A percentile compares a stretch with the other conserved stretches of the same genome.
phyloP scores from a whole-genome alignment of 2,797 vertebrate genomes.

The Lophotriccus pileatus region DNA sequence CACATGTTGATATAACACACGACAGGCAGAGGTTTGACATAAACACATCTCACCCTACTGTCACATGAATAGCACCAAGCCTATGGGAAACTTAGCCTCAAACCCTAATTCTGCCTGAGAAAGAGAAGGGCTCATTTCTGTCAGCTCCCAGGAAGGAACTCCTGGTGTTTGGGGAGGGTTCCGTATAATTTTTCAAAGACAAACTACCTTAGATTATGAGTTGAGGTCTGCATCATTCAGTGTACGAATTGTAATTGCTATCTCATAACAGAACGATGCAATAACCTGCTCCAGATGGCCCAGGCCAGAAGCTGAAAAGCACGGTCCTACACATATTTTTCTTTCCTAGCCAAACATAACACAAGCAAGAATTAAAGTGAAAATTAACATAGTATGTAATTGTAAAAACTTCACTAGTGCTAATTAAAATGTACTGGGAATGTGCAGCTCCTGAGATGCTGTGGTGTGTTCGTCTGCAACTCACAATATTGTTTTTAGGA shows the following conservation, averaged over 20 bases:
- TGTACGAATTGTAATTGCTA: background rate
- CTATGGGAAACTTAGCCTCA: background rate
- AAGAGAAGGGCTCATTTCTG: background rate
- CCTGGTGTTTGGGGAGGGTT: background rate
- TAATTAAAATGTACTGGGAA: background rate
- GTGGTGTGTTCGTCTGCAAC: background rate
- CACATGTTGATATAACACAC: background rate
- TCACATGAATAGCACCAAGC: background rate
- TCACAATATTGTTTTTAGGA: background rate
- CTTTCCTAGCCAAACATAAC: constrained; percentile 35
- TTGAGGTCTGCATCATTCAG: background rate
- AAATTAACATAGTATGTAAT: background rate
- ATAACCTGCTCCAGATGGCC: constrained; percentile 52
- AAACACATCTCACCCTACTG: background rate
- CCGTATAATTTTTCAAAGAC: background rate
- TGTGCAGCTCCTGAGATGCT: background rate
- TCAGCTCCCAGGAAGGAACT: background rate
- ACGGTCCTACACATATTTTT: background rate
- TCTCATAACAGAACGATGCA: background rate
- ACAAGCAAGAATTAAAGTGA: constrained; percentile 1
- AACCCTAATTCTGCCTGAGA: background rate
- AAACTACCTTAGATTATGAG: background rate
- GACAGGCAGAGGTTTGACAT: background rate
- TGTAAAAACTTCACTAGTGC: background rate
- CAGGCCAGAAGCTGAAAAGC: background rate